A percentile compares a stretch with the other conserved stretches of the same genome.
phyloP scores from a whole-genome alignment of 2,797 vertebrate genomes.

The Oceanodroma leucorhoa region DNA sequence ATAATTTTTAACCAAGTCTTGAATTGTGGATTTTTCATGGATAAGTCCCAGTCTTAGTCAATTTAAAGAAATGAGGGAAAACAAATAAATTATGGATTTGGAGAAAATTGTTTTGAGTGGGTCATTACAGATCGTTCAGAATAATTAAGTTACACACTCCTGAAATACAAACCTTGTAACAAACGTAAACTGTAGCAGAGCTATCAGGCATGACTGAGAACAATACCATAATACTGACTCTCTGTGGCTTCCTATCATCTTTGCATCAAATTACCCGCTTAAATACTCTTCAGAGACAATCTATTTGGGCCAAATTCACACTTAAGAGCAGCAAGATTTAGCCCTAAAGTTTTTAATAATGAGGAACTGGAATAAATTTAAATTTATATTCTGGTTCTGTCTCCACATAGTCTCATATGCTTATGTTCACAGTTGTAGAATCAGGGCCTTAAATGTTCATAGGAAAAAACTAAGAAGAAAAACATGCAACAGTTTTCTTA shows the following conservation, averaged over 20 bases:
- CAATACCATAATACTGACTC: neutral
- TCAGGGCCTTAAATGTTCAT: neutral
- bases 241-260: neutral
- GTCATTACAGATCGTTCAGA: neutral
- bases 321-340: neutral
- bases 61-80: neutral
- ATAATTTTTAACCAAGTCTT: neutral
- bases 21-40: neutral
- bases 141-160: neutral
- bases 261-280: neutral
- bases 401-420: neutral
- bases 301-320: neutral
- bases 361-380: neutral
- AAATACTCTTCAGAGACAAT: neutral
- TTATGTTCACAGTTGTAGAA: neutral
- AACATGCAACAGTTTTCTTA: conserved; percentile 18
- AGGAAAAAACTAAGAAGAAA: conserved; percentile 41
- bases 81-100: neutral
- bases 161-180: neutral
- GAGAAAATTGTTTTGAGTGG: neutral
- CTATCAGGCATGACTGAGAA: neutral
- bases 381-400: neutral
- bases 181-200: neutral
- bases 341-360: neutral
- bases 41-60: neutral